Base-by-base conservation (phyloP, 1,140 invertebrate species). In the Lepidurus arcticus region DNA sequence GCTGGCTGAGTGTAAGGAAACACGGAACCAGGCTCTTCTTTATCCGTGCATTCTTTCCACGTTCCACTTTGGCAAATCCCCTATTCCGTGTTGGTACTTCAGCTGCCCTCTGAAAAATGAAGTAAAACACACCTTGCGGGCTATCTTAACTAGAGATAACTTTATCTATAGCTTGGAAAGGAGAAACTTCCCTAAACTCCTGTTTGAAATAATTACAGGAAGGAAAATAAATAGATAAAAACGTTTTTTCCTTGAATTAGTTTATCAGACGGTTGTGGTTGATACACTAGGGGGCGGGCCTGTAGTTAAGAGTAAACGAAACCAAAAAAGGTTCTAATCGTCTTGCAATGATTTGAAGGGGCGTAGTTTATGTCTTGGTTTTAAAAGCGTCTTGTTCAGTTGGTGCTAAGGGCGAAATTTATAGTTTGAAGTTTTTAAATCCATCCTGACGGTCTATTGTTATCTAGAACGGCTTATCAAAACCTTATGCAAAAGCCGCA, bases 381-480 rank as follows among this genome's bases (percentile, higher is more conserved):
- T 16, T 21, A 13, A 65, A 9, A 13, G 53, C 13, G 53, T 65
- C 9, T 65, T 1, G 53, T 7, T 13, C 21, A n/a, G 16, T 65
- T 21, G 53, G 53, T 65, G 53, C 53, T 65, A 9, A 16, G 53
- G 53, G 53, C 53, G 13, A 65, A 65, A 7, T 11, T 65, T 65
- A n/a, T 65, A 9, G 21, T 65, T 65, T 65, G 7, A 65, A 13
- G 21, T 13, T 13, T 65, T 65, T n/a, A 65, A 21, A n/a, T 65
- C 8, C 53, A 7, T 16, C 53, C 13, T 21, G 21, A 21, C 53
- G 53, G 53, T 65, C 53, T n/a, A 21, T 65, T 65, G 53, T 65
- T 65, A 65, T 65, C 53, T 65, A 65, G 53, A 65, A 13, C 53
- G 53, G 47, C 47, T 65, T 65, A 65, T 65, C 53, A 65, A 65